Percentiles rank a stretch among this genome's conserved stretches.
These are phyloP conservation scores for Apoda limacodes DNA, from an alignment of 2,888 invertebrate genomes.

Conservation along the genomic window DNA sequence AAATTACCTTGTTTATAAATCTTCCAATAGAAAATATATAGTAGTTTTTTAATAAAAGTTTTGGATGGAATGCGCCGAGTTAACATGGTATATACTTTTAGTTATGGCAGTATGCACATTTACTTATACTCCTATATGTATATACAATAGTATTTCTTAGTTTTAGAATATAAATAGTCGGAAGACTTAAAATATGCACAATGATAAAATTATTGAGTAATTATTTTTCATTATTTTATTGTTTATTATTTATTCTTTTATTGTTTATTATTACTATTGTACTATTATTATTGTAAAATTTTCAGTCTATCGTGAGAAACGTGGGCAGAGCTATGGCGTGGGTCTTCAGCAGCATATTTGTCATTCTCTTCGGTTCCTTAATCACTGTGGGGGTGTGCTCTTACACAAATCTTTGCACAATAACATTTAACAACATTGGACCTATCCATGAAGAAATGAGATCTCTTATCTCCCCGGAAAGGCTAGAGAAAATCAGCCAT, in stretches of 20 bases:
- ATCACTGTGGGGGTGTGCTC: constrained; percentile 65
- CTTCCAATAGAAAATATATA: too few species aligned
- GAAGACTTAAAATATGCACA: not conserved
- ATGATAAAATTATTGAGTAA: not conserved
- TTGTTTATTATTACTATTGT: constrained; percentile 1
- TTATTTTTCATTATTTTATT: constrained; percentile 2
- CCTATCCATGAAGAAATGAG: constrained; percentile 70
- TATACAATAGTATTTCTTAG: too few species aligned
- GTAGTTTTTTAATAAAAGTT: too few species aligned
- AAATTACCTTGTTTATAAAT: too few species aligned
- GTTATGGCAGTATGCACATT: too few species aligned
- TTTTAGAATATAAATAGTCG: too few species aligned
- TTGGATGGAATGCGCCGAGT: too few species aligned
- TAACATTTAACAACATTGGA: constrained; percentile 71
- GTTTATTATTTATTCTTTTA: not conserved
- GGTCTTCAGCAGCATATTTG: constrained; percentile 48
- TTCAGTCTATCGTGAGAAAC: constrained; percentile 47
- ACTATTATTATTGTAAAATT: constrained; percentile 18
- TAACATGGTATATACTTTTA: too few species aligned
- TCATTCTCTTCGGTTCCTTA: constrained; percentile 61
- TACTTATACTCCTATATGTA: too few species aligned
- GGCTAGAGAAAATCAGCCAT: constrained; percentile 68
- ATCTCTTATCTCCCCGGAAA: constrained; percentile 68
- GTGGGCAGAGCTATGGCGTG: constrained; percentile 45
- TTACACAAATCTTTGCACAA: constrained; percentile 72